Conservation (phyloP, 2,797 vertebrate species). For the Enteromius afrohamiltoni region DNA sequence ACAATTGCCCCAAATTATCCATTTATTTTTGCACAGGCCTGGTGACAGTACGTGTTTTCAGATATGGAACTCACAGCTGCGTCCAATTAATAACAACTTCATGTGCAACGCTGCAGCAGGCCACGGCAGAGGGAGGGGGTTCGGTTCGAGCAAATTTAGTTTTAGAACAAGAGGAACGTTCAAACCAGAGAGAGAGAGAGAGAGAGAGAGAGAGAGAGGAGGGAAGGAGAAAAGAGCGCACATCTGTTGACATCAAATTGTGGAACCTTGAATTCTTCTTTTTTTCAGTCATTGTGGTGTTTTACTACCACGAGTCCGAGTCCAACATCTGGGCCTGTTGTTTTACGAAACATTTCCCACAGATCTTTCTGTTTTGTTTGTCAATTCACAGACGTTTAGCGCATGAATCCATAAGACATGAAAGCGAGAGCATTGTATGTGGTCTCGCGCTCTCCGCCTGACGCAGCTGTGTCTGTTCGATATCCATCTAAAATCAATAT, state of each 20-base stretch:
- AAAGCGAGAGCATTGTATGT: conserved; percentile 88
- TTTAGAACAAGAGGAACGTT: conserved; percentile 82
- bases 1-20: conserved; percentile 81
- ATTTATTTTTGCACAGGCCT: conserved; percentile 82
- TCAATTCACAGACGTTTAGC: conserved; percentile 89
- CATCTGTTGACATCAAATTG: conserved; percentile 90
- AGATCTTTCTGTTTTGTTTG: conserved; percentile 90
- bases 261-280: conserved; percentile 83
- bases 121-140: conserved; percentile 52
- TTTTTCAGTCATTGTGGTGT: conserved; percentile 81
- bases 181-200: conserved; percentile 48
- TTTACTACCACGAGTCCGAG: conserved; percentile 91
- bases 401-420: conserved; percentile 84
- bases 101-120: conserved; percentile 73
- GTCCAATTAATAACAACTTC: conserved; percentile 83
- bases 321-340: conserved; percentile 92
- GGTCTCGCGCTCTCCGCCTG: conserved; percentile 79
- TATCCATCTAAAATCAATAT: conserved; percentile 92
- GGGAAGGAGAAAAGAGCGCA: conserved; percentile 73
- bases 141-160: conserved; percentile 56
- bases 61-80: conserved; percentile 82
- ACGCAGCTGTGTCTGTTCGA: conserved; percentile 88
- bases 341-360: conserved; percentile 94
- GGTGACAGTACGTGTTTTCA: conserved; percentile 83
- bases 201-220: conserved; percentile 23